Evolutionary conservation across 2,888 invertebrate species (phyloP), one percentile per base, ranked within the genome.

Genomic region (Drosophila colorata): DNA sequence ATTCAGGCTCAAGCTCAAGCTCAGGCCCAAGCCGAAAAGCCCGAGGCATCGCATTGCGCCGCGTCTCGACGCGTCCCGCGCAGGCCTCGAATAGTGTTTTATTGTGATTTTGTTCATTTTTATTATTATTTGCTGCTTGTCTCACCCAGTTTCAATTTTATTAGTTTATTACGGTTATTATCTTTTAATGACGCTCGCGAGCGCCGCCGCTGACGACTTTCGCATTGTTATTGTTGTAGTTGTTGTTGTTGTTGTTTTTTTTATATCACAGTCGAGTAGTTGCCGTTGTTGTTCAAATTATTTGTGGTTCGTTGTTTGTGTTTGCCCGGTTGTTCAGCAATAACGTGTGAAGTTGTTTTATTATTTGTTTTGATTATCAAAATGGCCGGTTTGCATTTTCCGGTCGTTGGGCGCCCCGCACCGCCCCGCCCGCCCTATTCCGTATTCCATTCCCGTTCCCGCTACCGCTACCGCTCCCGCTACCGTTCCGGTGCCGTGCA

Each of bases 311-410:
- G 31, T 47, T 25, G 40, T 25, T 28, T 28, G 8, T 57, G 44
- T 31, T 38, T 51, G 80, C 60, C 46, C 65, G 67, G 69, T 59
- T 74, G 75, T 69, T 66, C 43, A 66, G 70, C 60, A 77, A 70
- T 81, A 89, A 88, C 79, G 89, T 89, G 88, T 77, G 82, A 90
- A 81, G 79, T 77, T 87, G 84, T 90, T 89, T 89, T 89, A 89
- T 90, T 89, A 85, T 90, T 90, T 89, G 90, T 90, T 89, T 85
- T 90, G 89, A 90, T 89, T 83, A 88, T 89, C 80, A 88, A 89
- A 90, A 88, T 77, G 74, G 59, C 61, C 76, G 64, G 77, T 78
- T 86, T 85, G 75, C 75, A 77, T 76, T 82, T 84, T 86, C 86
- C 87, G 86, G 70, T 86, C 70, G 84, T 88, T 87, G 77, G 68